phyloP scores from a whole-genome alignment of 2,888 invertebrate species.

The Seladonia tumulorum region DNA sequence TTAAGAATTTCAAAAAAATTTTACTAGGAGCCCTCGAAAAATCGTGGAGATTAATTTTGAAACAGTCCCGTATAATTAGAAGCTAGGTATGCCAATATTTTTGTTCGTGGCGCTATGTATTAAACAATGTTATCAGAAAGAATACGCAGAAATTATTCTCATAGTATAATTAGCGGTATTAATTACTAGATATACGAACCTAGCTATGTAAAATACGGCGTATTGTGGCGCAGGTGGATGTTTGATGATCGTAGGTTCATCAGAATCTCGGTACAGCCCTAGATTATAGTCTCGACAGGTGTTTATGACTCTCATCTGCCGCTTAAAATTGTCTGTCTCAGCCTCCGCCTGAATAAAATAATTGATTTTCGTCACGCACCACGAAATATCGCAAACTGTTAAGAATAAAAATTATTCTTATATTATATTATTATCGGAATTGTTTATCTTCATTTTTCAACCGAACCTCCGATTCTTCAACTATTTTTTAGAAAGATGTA shows the following conservation, averaged over 20 bases:
- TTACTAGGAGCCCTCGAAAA: too few species aligned
- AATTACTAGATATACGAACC: conserved; percentile 72
- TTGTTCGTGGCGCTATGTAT: too few species aligned
- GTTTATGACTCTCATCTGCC: conserved; percentile 76
- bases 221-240: conserved; percentile 85
- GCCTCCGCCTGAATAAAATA: conserved; percentile 77
- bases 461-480: too few species aligned
- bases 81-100: too few species aligned
- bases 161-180: neutral
- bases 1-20: too few species aligned
- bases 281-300: conserved; percentile 83
- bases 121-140: too few species aligned
- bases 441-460: too few species aligned
- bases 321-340: conserved; percentile 85
- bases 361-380: neutral
- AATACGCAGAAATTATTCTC: neutral
- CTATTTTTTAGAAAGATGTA: too few species aligned
- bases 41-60: too few species aligned
- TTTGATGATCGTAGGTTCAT: conserved; percentile 74
- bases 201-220: conserved; percentile 84
- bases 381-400: neutral
- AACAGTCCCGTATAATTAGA: too few species aligned
- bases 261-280: conserved; percentile 78
- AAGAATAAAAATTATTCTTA: neutral
- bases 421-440: too few species aligned